Evolutionary conservation across 2,797 vertebrate species (phyloP), one percentile per base, ranked within the genome.

Genomic region (Sciaenops ocellatus): DNA sequence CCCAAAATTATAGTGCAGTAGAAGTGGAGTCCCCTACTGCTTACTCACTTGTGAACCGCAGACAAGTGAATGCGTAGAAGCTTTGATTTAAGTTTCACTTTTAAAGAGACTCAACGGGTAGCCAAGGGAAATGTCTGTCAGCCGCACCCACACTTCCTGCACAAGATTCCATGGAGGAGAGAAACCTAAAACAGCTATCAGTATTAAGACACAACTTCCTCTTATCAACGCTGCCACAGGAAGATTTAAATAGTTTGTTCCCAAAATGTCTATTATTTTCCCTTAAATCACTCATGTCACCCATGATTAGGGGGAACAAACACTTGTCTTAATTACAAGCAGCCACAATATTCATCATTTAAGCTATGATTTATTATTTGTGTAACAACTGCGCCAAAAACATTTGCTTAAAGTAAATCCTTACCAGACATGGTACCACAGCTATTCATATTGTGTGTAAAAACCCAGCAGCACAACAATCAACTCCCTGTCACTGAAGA

Each of bases 11-110:
- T 51, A 87, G 81, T 55, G 80, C 73, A 63, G 80, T 1, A 51
- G 69, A 72, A 83, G 57, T 65, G 68, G 61, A 73, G 62, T 73
- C 50, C 72, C 57, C 59, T 30, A 10, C 70, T 76, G 64, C 84
- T 91, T 78, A 83, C 67, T 92, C 81, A 91, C 93, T 90, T 91
- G 82, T 63, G 74, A 76, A 86, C 86, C 62, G 42, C 85, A 91
- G 87, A 84, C 78, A 76, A 82, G 59, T 75, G 48, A 79, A 62
- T 42, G 46, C 85, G 75, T 57, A 10, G 68, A 78, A 60, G 73
- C 87, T 92, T 83, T 84, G 86, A 88, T 90, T 85, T 62, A 76
- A 82, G 80, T 78, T 90, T 83, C 69, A 86, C 85, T 86, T 84
- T 89, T 78, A 62, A 82, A 87, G 41, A 73, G 82, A 81, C 83